Base-by-base conservation (phyloP, 2,888 invertebrate genomes). In the Troglohyphantes excavatus region DNA sequence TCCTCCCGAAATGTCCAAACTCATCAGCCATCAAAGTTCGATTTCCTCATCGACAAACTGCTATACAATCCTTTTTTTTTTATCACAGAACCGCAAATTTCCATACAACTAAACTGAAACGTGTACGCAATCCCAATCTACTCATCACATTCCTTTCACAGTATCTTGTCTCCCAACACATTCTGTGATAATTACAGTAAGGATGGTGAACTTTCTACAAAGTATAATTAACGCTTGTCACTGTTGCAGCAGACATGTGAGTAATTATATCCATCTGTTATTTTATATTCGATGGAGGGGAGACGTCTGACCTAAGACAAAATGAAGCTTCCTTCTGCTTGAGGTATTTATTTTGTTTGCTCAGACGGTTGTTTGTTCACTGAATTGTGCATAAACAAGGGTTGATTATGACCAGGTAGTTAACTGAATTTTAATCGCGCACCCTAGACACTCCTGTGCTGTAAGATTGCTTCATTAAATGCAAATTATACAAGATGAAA, bases 171-270 rank as follows among this genome's bases (percentile, higher is more conserved):
- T 75, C 59, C 46, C 59, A 75, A 59, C 46, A 59, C n/a, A 33
- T 27, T 59, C 61, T 75, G 33, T 21, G 23, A 33, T 76, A 85
- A 84, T 75, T 75, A 67, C 53, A 76, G 68, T 53, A 76, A 75
- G 53, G 76, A 79, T 46, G n/a, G 72, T 61, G 59, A 59, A 59
- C 53, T n/a, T 23, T 61, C 46, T 19, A 26, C 13, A 68, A 19
- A 33, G 23, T 29, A 23, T 75, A 85, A 85, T 85, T 75, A 76
- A 65, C 53, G 65, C 85, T 76, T 85, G 76, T 85, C 85, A 75
- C 46, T 46, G 68, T 23, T 53, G 26, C 68, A 33, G 17, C 23
- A 76, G 85, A 85, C 85, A 85, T 75, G 67, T 21, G 33, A 76
- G 76, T 75, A 85, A 85, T 85, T 85, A 76, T 27, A 26, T 65